Evolutionary conservation across 1,140 invertebrate species (phyloP).

Genomic region (Macrotrachela quadricornifera): DNA sequence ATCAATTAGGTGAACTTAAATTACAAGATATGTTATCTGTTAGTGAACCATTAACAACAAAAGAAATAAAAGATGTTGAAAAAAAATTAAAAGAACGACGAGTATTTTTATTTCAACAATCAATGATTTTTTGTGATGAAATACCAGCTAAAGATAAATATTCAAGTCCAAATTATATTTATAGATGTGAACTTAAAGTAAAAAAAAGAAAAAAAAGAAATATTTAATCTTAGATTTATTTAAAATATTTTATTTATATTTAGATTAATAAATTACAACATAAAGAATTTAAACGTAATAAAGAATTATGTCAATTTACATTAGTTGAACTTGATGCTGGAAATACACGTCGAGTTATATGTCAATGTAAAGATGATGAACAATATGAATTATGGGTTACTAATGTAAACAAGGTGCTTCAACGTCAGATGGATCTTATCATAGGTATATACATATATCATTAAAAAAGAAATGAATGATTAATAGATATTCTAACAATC

Average conservation of each 20-base stretch:
- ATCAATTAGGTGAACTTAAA: conserved; percentile 53
- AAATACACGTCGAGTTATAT: conserved; percentile 1
- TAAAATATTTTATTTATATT: no score
- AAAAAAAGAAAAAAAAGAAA: conserved; percentile 9
- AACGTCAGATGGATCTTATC: no score
- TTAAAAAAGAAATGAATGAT: no score
- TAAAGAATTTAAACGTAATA: no score
- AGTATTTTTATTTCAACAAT: conserved; percentile 94
- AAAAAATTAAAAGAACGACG: conserved; percentile 56
- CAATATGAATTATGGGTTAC: conserved; percentile 5
- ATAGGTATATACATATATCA: no score
- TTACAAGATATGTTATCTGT: conserved; percentile 68
- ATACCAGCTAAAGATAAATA: conserved; percentile 62
- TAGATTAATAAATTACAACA: no score
- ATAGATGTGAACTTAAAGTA: conserved; percentile 90
- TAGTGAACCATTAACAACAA: conserved; percentile 32
- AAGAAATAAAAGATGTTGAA: conserved; percentile 7
- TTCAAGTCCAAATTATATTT: conserved; percentile 77
- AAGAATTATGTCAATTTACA: no score
- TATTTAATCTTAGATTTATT: no score
- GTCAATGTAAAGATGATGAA: conserved; percentile 1
- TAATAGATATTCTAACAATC: no score
- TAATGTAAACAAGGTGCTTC: no score
- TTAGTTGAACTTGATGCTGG: conserved; percentile 1
- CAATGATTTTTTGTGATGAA: conserved; percentile 82